Evolutionary conservation across 2,797 vertebrate genomes (phyloP), one percentile per base, ranked within the genome.

Genomic region (Staurois parvus): DNA sequence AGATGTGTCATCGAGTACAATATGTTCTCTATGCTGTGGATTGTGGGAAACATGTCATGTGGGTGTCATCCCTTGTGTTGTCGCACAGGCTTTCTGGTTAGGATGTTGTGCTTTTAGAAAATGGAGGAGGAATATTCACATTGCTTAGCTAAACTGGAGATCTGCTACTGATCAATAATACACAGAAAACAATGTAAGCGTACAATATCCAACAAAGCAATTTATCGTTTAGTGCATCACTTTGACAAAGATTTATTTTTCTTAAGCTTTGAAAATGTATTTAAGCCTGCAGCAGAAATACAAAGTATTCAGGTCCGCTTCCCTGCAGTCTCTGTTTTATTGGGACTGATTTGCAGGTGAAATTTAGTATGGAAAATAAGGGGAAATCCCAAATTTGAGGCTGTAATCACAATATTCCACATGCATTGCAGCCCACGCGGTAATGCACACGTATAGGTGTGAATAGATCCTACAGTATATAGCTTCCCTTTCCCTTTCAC

Each of bases 1-100:
- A 30, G 68, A 81, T 81, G 79, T 81, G 68, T 81, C 79, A 81
- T 81, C 17, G 13, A 72, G 79, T 30, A 81, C 79, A 81, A 72
- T 72, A 81, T 81, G 79, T 81, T 81, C 79, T 56, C 32, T 72
- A 72, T 19, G 79, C 48, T 59, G 21, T 40, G 68, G 79, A 81
- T 67, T 72, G 56, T 72, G 34, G 68, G 68, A 72, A 34, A 62
- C 26, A 29, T 81, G 70, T 81, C 30, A 72, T 81, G 79, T 81
- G 79, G 79, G 79, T 62, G 79, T 69, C 28, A 81, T 72, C 66
- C 37, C 48, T 30, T 40, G 79, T 59, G 68, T 37, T 72, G 66
- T 19, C 37, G 45, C 67, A 34, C 67, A 81, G 30, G 42, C 12
- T 29, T 48, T 40, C 68, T 72, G 9, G 70, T 37, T n/a, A 64